Evolutionary conservation across 53 echinoderm and acorn worm species (phyloP).

Genomic region (Echinometra lucunter): DNA sequence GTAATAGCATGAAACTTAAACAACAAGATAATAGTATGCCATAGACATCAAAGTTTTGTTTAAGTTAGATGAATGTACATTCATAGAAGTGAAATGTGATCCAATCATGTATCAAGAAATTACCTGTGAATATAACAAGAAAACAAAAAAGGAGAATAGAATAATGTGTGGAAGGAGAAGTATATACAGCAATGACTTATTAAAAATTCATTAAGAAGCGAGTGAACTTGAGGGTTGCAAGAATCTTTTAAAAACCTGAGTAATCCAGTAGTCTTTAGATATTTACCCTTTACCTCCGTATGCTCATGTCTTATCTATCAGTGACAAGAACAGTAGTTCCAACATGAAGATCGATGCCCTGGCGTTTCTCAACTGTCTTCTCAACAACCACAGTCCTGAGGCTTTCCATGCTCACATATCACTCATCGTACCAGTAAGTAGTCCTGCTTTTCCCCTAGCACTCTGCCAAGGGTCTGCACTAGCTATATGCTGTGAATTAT

Average conservation of each 20-base stretch:
- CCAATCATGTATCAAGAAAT: too few relatives aligned
- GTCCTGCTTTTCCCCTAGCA: background rate
- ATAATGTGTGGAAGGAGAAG: background rate
- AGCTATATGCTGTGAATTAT: too few relatives aligned
- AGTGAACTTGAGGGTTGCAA: background rate
- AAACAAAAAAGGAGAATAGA: background rate
- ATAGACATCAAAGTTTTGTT: background rate
- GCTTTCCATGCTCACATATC: constrained; percentile 94
- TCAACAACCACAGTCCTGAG: constrained; percentile 90
- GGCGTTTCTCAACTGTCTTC: constrained; percentile 94
- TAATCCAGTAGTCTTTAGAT: background rate
- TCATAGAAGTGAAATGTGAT: background rate
- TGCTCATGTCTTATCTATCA: constrained; percentile 27
- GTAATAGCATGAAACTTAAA: background rate
- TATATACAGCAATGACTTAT: background rate
- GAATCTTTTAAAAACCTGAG: too few relatives aligned
- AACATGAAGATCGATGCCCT: constrained; percentile 99
- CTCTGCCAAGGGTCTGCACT: too few relatives aligned
- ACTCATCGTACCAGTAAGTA: constrained; percentile 85
- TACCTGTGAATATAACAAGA: background rate
- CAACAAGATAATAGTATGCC: too few relatives aligned
- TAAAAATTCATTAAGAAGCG: background rate
- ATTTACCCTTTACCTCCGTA: background rate
- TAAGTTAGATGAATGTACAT: background rate
- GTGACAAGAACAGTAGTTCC: constrained; percentile 99